Percentiles rank a stretch among this genome's conserved stretches.
These are phyloP conservation scores for Hemibagrus wyckioides DNA, from an alignment of 2,113 vertebrate genomes.

Conservation along the genomic window DNA sequence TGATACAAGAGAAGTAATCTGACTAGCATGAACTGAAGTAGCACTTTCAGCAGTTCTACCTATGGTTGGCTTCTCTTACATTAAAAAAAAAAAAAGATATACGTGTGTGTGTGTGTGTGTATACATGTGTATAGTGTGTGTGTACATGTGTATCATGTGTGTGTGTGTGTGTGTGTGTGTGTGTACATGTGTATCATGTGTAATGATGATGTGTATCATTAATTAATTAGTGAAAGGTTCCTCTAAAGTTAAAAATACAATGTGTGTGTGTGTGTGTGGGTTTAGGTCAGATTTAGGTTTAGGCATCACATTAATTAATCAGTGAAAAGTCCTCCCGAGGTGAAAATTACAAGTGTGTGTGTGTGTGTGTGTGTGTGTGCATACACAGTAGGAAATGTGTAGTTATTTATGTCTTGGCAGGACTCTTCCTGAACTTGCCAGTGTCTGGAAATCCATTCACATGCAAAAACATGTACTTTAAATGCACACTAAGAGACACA, in stretches of 20 bases:
- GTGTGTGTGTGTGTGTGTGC: constrained; percentile 37
- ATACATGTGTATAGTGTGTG: too few relatives aligned
- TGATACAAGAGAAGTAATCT: background rate
- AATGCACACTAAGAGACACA: constrained; percentile 22
- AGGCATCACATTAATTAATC: background rate
- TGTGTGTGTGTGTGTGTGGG: background rate
- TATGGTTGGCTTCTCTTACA: too few relatives aligned
- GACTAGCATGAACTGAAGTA: too few relatives aligned
- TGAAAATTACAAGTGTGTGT: constrained; percentile 9
- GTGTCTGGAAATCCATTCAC: constrained; percentile 28
- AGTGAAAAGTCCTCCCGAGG: background rate
- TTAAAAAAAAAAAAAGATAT: too few relatives aligned
- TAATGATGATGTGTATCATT: too few relatives aligned
- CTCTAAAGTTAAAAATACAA: too few relatives aligned
- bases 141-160: too few relatives aligned
- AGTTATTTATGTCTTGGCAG: constrained; percentile 27
- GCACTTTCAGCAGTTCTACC: too few relatives aligned
- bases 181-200: too few relatives aligned
- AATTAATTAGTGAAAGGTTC: too few relatives aligned
- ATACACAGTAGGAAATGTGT: background rate
- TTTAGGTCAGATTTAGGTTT: background rate
- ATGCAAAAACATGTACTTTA: constrained; percentile 34
- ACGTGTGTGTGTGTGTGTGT: too few relatives aligned
- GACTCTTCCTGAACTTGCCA: constrained; percentile 10
- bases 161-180: too few relatives aligned